Base-by-base conservation (phyloP, 2,797 vertebrate genomes). In the Synanceia verrucosa region DNA sequence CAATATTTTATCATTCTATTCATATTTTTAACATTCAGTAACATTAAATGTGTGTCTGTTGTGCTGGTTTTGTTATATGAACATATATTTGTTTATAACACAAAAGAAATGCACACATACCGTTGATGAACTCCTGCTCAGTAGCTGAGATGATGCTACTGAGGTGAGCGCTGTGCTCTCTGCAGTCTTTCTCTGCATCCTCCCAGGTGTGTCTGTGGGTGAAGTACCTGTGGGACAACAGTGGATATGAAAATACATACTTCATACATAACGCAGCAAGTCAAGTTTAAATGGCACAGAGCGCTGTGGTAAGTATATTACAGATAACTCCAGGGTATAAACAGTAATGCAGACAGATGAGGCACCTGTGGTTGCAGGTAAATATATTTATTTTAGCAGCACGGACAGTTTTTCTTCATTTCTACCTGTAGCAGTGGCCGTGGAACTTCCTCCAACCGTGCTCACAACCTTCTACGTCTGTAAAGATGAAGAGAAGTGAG, bases 381-480 rank as follows among this genome's bases (percentile, higher is more conserved):
- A 36, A 76, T 68, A 19, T 28, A 43, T 69, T 50, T 21, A 29
- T 73, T 79, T 46, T 50, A 61, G 55, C 31, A 7, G 47, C 4
- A 14, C 31, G 36, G 69, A 2, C 41, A 6, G 10, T 31, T 80
- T 67, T 53, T 48, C 43, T 43, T 66, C 1, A 5, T 31, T 66
- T 85, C 31, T 90, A 91, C 86, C 95, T 96, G 87, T 98, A 99
- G 85, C 97, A 99, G 89, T 97, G 96, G 12, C 97, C 98, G 41
- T 98, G 97, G 90, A 99, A 99, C 90, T 99, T 99, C 90, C 93
- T 96, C 98, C 98, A 99, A 73, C 95, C 94, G 1, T 94, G 96
- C 56, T 98, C 97, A 0, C 98, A 99, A 34, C 96, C 97, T 84
- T 99, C 97, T 0, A 97, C 94, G 89, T 99, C 98, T 99, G 88